These are phyloP conservation scores for Coregonus sp. DNA, from an alignment of 2,797 vertebrate genomes.

Conservation along the genomic window DNA sequence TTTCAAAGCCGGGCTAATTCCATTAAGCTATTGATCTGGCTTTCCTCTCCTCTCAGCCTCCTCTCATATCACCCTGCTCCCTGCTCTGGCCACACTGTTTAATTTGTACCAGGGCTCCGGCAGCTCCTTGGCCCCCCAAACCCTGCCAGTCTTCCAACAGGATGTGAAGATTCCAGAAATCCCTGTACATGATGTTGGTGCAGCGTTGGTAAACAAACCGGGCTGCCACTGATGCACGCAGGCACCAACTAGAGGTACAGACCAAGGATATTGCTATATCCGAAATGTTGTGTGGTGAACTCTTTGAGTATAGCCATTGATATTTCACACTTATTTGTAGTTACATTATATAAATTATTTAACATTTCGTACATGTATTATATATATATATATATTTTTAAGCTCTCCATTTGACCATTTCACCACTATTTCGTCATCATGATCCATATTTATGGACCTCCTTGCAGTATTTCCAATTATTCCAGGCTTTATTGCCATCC, in stretches of 20 bases:
- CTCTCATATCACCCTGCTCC: conserved; percentile 46
- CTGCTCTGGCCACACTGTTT: conserved; percentile 65
- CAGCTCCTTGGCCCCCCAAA: conserved; percentile 34
- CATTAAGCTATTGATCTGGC: conserved; percentile 80
- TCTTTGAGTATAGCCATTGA: too few relatives aligned
- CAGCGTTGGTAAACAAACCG: conserved; percentile 52
- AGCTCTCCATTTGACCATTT: background rate
- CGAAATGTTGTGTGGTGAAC: too few relatives aligned
- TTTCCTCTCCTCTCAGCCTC: conserved; percentile 40
- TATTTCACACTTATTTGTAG: too few relatives aligned
- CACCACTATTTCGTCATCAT: background rate
- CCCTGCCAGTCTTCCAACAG: conserved; percentile 39
- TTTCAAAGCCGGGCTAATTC: conserved; percentile 82
- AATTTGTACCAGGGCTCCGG: conserved; percentile 55
- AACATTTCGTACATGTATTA: background rate
- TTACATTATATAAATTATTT: too few relatives aligned
- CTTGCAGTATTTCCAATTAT: background rate
- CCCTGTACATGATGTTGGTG: conserved; percentile 39
- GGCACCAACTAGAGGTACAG: too few relatives aligned
- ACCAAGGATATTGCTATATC: too few relatives aligned
- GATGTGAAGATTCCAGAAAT: conserved; percentile 62
- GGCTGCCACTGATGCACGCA: conserved; percentile 6
- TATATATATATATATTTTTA: background rate
- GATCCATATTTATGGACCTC: background rate
- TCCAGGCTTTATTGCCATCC: background rate